phyloP scores from a whole-genome alignment of 2,797 vertebrate species.

The Lagorchestes hirsutus region DNA sequence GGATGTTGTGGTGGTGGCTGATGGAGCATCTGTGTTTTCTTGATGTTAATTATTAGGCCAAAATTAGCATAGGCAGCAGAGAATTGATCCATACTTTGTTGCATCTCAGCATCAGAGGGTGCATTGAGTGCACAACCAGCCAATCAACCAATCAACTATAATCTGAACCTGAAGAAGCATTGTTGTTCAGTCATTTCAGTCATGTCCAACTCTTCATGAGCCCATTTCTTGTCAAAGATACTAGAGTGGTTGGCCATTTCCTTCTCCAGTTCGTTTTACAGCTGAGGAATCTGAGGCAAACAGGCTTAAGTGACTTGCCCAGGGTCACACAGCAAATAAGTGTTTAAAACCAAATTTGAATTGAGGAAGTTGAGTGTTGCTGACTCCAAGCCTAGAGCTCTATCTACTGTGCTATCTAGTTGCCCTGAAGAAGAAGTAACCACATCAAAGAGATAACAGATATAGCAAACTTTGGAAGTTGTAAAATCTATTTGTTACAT shows the following conservation, averaged over 20 bases:
- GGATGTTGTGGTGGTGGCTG: too few species aligned
- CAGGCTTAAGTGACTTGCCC: neutral
- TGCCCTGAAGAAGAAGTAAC: neutral
- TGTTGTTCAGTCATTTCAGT: neutral
- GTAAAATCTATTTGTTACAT: neutral
- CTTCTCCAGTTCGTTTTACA: neutral
- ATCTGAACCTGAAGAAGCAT: neutral
- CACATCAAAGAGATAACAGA: neutral
- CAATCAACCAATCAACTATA: too few species aligned
- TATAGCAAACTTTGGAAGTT: neutral
- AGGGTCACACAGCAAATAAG: neutral
- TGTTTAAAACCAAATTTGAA: neutral
- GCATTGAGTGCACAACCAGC: too few species aligned
- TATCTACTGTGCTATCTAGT: neutral
- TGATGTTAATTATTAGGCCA: too few species aligned
- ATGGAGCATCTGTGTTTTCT: too few species aligned
- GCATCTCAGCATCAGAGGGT: too few species aligned
- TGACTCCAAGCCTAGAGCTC: neutral
- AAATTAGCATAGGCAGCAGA: too few species aligned
- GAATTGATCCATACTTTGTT: too few species aligned
- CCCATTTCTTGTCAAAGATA: neutral
- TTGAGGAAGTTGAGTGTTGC: neutral
- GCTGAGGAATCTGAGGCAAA: neutral
- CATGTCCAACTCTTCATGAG: neutral
- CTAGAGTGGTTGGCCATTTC: neutral